phyloP scores from a whole-genome alignment of 2,888 invertebrate genomes.

The Carterocephalus palaemon region DNA sequence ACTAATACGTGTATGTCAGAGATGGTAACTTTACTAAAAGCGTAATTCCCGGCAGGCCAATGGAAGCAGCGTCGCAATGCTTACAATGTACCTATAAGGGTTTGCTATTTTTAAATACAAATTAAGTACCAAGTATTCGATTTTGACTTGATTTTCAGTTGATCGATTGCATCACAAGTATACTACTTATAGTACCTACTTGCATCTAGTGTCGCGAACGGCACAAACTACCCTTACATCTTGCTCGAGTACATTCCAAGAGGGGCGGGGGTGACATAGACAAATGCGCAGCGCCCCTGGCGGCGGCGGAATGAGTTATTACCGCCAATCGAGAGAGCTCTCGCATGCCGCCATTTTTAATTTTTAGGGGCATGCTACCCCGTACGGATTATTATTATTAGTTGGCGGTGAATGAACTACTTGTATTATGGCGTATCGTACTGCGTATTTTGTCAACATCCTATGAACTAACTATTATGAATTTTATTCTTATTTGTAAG shows the following conservation, averaged over 20 bases:
- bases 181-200: slow-evolving; percentile 3
- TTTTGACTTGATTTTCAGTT: background rate
- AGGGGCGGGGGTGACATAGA: slow-evolving; percentile 65
- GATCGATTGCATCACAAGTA: too few relatives aligned
- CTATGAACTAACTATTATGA: too few relatives aligned
- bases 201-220: slow-evolving; percentile 11
- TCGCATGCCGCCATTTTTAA: slow-evolving; percentile 75
- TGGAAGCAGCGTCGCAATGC: too few relatives aligned
- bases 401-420: slow-evolving; percentile 2
- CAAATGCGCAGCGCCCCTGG: slow-evolving; percentile 67
- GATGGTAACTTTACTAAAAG: too few relatives aligned
- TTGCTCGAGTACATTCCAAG: slow-evolving; percentile 62
- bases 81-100: too few relatives aligned
- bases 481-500: too few relatives aligned
- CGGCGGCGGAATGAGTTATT: slow-evolving; percentile 70
- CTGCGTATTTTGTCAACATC: too few relatives aligned
- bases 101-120: too few relatives aligned
- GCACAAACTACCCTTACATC: slow-evolving; percentile 46
- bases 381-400: slow-evolving; percentile 54
- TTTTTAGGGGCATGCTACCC: slow-evolving; percentile 74
- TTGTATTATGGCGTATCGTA: slow-evolving; percentile 15
- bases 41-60: too few relatives aligned
- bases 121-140: too few relatives aligned
- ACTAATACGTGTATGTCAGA: too few relatives aligned
- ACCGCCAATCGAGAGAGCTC: slow-evolving; percentile 73